Percentiles rank a stretch among this genome's conserved stretches.
phyloP scores from a whole-genome alignment of 2,113 vertebrate species.

The Phoenicopterus ruber region DNA sequence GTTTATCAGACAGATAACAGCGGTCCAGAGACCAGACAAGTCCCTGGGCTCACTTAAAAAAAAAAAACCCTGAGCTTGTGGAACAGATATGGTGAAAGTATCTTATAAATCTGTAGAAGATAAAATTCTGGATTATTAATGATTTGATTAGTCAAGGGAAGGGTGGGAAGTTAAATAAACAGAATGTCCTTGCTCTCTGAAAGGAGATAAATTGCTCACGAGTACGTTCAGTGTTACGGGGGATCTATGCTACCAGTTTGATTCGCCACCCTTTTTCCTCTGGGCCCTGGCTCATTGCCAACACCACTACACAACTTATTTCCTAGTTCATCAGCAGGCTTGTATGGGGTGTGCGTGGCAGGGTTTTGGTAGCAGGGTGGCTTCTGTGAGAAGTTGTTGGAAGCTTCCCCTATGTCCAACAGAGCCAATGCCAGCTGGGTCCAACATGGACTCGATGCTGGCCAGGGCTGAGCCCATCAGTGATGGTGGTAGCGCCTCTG shows the following conservation, averaged over 20 bases:
- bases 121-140: not conserved
- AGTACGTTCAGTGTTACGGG: not conserved
- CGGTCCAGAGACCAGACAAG: not conserved
- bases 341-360: no score
- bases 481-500: no score
- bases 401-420: no score
- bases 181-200: not conserved
- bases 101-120: not conserved
- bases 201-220: not conserved
- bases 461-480: no score
- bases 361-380: no score
- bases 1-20: not conserved
- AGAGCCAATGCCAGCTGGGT: no score
- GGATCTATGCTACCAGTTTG: not conserved
- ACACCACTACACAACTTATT: not conserved
- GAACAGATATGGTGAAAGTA: not conserved
- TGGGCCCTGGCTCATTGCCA: not conserved
- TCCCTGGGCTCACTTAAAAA: not conserved
- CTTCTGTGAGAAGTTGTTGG: no score
- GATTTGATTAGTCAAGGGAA: not conserved
- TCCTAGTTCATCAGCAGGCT: not conserved
- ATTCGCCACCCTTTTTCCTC: not conserved
- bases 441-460: no score
- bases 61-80: not conserved
- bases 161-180: not conserved